Evolutionary conservation across 2,888 invertebrate species (phyloP).

Genomic region (Hypomecis atomaria): DNA sequence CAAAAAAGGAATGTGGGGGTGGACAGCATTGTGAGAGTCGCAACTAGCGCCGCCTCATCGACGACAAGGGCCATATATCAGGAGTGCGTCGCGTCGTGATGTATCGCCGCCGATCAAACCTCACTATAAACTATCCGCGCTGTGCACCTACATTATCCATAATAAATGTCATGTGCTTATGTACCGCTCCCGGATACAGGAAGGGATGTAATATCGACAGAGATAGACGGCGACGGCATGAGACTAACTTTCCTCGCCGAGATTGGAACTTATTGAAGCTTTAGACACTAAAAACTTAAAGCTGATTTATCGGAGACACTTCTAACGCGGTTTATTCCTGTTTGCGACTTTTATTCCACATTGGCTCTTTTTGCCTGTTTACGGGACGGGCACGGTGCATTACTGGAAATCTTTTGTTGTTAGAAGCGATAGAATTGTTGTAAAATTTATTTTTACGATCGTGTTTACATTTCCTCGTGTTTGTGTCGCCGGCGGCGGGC

Average conservation of each 20-base stretch:
- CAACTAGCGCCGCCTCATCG: constrained; percentile 58
- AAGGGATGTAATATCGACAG: constrained; percentile 45
- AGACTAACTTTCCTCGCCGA: constrained; percentile 40
- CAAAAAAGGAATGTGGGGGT: constrained; percentile 46
- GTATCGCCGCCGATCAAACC: constrained; percentile 65
- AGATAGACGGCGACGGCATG: constrained; percentile 42
- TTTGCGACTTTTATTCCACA: constrained; percentile 21
- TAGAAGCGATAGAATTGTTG: constrained; percentile 33
- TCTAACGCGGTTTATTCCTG: constrained; percentile 23
- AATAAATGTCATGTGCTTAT: constrained; percentile 46
- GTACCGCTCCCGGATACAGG: constrained; percentile 44
- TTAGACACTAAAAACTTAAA: constrained; percentile 34
- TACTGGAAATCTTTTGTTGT: constrained; percentile 34
- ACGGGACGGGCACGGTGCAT: constrained; percentile 31
- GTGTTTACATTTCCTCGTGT: constrained; percentile 53
- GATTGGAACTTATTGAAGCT: constrained; percentile 39
- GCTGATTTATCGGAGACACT: constrained; percentile 30
- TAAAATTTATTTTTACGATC: constrained; percentile 52
- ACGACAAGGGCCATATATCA: constrained; percentile 69
- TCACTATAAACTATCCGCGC: constrained; percentile 60
- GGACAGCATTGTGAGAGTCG: constrained; percentile 53
- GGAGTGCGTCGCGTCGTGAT: constrained; percentile 62
- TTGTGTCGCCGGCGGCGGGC: constrained; percentile 46
- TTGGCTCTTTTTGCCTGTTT: constrained; percentile 28
- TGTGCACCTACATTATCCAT: constrained; percentile 51